These are phyloP conservation scores for Argentina silus DNA, from an alignment of 2,797 vertebrate species.

Conservation along the genomic window DNA sequence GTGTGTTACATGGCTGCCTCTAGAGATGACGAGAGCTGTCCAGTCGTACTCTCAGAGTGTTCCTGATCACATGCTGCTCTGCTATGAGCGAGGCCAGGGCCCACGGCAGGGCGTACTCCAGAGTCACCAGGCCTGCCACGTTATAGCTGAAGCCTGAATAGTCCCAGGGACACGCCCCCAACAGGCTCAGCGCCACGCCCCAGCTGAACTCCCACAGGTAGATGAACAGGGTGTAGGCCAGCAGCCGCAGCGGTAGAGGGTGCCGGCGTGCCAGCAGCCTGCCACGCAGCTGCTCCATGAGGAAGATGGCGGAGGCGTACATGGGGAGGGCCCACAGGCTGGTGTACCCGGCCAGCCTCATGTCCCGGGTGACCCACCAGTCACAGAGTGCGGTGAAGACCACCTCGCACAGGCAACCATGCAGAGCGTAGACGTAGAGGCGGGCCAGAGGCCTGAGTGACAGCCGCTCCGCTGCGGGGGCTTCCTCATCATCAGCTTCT, in stretches of 20 bases:
- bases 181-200: constrained; percentile 66
- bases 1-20: neutral
- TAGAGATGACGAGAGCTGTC: constrained; percentile 29
- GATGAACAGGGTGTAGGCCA: constrained; percentile 75
- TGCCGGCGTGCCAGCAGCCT: constrained; percentile 53
- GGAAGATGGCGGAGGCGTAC: constrained; percentile 75
- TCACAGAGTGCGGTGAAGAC: constrained; percentile 77
- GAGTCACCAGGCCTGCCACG: constrained; percentile 76
- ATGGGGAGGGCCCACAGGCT: constrained; percentile 82
- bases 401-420: constrained; percentile 82
- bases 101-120: constrained; percentile 81
- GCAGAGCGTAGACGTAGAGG: constrained; percentile 80
- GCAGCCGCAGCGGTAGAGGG: constrained; percentile 63
- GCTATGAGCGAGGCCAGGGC: constrained; percentile 70
- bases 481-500: constrained; percentile 10
- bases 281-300: constrained; percentile 72
- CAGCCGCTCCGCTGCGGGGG: neutral
- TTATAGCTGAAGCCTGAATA: constrained; percentile 77
- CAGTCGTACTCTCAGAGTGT: constrained; percentile 65
- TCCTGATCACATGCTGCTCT: constrained; percentile 75
- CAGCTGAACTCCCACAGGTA: constrained; percentile 82
- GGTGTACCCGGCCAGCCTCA: constrained; percentile 74
- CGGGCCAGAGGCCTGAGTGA: constrained; percentile 61
- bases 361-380: constrained; percentile 67
- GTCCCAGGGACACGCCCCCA: constrained; percentile 83